Base-by-base conservation (phyloP, 2,113 vertebrate species). In the Cromileptes altivelis region DNA sequence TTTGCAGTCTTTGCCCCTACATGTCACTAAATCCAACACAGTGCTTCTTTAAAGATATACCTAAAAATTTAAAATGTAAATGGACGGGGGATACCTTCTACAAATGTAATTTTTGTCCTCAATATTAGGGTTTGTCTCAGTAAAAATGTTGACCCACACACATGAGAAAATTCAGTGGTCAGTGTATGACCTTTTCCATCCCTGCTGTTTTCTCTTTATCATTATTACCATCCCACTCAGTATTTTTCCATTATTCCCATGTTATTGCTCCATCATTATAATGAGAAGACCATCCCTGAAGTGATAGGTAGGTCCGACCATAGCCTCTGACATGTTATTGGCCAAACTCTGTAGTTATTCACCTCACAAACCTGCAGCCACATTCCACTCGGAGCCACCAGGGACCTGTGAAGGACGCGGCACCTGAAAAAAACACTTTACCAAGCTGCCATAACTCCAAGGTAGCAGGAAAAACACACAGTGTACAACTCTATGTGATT, bases 341-440 rank as follows among this genome's bases (percentile, higher is more conserved):
- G 77, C 70, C 70, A 18, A 72, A 13, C 21, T 57, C 33, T 15
- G 27, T 10, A 23, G 68, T 80, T 70, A 82, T 75, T 85, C 61
- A 72, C 52, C 0, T 13, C 49, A 68, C 53, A 77, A 71, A 89
- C 79, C 76, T 74, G 81, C 50, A 68, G 69, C 70, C 82, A 63
- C 84, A 81, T 86, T 86, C 78, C 70, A 71, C 25, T 6, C 58
- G 0, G 53, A 80, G 64, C 69, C 84, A 40, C 60, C 37, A 0
- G 78, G 80, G 82, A 78, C 70, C 72, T 13, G 76, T 14, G 80
- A 91, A 86, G 76, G 88, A 88, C 60, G 0, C 49, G n/a, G 42
- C 75, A 75, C 30, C 75, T 71, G 62, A 69, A 63, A 49, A 45
- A 79, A 92, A 76, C 47, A 17, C 77, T 83, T 71, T 68, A 56